Conservation (phyloP, 2,888 invertebrate species). For the Drymonia ruficornis region DNA sequence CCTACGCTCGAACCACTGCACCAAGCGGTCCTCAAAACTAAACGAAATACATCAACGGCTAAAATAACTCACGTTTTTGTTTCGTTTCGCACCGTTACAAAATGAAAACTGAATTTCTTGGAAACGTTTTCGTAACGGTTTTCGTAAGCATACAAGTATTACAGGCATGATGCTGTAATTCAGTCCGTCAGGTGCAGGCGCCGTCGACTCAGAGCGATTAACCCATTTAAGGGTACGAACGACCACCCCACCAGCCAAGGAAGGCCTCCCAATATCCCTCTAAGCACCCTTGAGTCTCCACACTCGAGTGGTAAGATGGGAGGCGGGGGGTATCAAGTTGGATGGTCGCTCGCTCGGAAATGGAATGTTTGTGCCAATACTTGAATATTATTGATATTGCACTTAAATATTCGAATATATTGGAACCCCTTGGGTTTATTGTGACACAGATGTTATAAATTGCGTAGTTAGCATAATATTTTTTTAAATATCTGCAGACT, state of each 20-base stretch:
- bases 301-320: conserved; percentile 25
- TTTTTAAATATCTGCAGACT: no score
- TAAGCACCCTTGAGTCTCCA: conserved; percentile 30
- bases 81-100: conserved; percentile 25
- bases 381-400: conserved; percentile 73
- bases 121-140: conserved; percentile 45
- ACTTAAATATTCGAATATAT: conserved; percentile 61
- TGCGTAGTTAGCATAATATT: conserved; percentile 5
- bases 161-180: conserved; percentile 71
- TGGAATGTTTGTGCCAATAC: conserved; percentile 71
- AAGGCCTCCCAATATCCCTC: conserved; percentile 47
- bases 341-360: conserved; percentile 53
- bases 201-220: conserved; percentile 72
- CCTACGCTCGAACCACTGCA: no score
- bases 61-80: conserved; percentile 27
- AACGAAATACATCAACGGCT: conserved; percentile 8
- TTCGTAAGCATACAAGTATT: conserved; percentile 55
- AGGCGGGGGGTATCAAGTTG: conserved; percentile 38
- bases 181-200: conserved; percentile 80
- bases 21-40: no score
- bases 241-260: conserved; percentile 43
- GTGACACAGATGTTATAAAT: conserved; percentile 41
- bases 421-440: conserved; percentile 40
- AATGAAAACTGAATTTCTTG: conserved; percentile 31
- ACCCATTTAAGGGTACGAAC: conserved; percentile 72